phyloP scores from a whole-genome alignment of 2,113 vertebrate species.

The Burhinus oedicnemus region DNA sequence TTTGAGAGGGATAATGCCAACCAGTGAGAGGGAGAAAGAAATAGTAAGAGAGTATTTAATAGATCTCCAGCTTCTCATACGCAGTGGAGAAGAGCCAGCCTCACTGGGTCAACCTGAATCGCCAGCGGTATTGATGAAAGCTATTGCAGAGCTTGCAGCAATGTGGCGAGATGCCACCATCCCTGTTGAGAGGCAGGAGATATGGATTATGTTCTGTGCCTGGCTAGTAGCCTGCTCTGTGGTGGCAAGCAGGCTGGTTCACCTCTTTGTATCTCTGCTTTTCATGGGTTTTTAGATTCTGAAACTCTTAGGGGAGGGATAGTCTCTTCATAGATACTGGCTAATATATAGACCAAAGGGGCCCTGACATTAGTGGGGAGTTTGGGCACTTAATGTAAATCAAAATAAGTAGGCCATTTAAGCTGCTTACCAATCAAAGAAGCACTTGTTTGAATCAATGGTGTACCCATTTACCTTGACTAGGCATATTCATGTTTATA shows the following conservation, averaged over 20 bases:
- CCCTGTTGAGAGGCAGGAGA: background rate
- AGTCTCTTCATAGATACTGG: background rate
- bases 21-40: background rate
- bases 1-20: background rate
- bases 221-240: background rate
- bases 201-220: background rate
- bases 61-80: background rate
- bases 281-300: background rate
- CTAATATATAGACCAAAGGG: background rate
- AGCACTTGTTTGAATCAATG: background rate
- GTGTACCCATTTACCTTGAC: background rate
- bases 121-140: background rate
- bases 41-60: background rate
- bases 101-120: background rate
- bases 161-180: background rate
- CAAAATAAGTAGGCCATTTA: background rate
- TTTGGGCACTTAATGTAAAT: background rate
- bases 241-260: background rate
- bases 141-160: background rate
- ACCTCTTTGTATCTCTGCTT: background rate
- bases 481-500: background rate
- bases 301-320: background rate
- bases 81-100: background rate
- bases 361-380: background rate
- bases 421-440: background rate